A percentile compares a stretch with the other conserved stretches of the same genome.
Conservation (phyloP, 2,797 vertebrate genomes). For the Platyrinchus mystaceus region DNA sequence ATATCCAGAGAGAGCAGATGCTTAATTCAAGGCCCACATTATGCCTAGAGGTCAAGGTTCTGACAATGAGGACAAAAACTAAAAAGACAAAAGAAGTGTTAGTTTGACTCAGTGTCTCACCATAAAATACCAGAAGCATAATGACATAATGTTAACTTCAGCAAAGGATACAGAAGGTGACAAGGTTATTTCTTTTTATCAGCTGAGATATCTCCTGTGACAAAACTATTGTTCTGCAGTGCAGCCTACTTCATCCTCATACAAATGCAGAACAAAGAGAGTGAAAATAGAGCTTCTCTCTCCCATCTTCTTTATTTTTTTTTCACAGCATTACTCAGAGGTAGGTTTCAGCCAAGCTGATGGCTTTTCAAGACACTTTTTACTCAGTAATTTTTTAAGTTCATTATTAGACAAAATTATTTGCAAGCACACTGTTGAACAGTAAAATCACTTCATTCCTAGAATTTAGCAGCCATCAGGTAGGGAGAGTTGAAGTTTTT, state of each 20-base stretch:
- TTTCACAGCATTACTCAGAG: not conserved
- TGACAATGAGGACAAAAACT: constrained; percentile 14
- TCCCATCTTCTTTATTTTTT: not conserved
- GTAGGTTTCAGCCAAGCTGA: not conserved
- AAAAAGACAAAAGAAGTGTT: constrained; percentile 41
- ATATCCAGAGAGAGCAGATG: not conserved
- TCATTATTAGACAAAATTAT: not conserved
- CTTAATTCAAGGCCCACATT: constrained; percentile 18
- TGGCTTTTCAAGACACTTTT: not conserved
- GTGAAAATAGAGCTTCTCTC: not conserved
- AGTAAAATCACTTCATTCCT: not conserved
- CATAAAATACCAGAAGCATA: constrained; percentile 14
- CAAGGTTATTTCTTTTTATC: constrained; percentile 56
- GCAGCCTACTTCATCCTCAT: constrained; percentile 31
- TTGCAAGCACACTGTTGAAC: not conserved
- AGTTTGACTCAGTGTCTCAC: not conserved
- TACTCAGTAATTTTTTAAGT: not conserved
- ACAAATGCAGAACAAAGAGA: constrained; percentile 33
- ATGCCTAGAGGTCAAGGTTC: constrained; percentile 33
- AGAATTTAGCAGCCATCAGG: not conserved
- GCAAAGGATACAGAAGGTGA: constrained; percentile 52
- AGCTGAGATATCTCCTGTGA: constrained; percentile 17
- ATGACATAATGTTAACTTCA: constrained; percentile 39
- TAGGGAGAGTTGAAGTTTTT: not conserved
- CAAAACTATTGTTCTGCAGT: constrained; percentile 31